phyloP scores from a whole-genome alignment of 1,140 invertebrate species.

The Sminthurides bifidus region DNA sequence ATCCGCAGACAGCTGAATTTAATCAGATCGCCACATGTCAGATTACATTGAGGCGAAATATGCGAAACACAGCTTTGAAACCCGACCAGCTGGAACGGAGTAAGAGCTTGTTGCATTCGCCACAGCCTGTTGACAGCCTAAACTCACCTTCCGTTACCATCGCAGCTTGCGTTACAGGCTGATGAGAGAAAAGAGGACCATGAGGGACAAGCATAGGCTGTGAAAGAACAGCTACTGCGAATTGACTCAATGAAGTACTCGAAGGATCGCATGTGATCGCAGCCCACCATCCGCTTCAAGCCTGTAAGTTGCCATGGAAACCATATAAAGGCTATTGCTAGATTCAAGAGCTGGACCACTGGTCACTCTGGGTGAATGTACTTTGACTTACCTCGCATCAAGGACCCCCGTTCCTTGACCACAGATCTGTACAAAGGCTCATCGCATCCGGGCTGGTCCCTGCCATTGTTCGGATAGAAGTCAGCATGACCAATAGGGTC shows the following conservation, averaged over 20 bases:
- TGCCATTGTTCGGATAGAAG: conserved; percentile 72
- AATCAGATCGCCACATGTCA: too few relatives aligned
- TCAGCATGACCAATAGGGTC: conserved; percentile 74
- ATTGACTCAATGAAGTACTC: conserved; percentile 79
- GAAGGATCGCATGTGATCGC: conserved; percentile 72
- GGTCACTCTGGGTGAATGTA: too few relatives aligned
- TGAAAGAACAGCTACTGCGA: conserved; percentile 56
- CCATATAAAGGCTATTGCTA: not conserved
- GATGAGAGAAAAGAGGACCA: conserved; percentile 52
- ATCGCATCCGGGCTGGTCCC: conserved; percentile 71
- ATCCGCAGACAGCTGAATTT: conserved; percentile 23
- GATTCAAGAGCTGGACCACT: too few relatives aligned
- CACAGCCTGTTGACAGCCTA: too few relatives aligned
- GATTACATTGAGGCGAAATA: too few relatives aligned
- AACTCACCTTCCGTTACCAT: too few relatives aligned
- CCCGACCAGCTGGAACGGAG: not conserved
- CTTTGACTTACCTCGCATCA: conserved; percentile 42
- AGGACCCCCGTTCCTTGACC: conserved; percentile 49
- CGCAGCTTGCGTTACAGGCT: not conserved
- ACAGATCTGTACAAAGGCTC: conserved; percentile 56
- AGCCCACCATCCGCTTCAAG: conserved; percentile 61
- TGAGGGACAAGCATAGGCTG: conserved; percentile 61
- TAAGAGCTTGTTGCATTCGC: not conserved
- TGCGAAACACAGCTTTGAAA: not conserved
- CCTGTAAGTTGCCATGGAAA: conserved; percentile 35